A percentile compares a stretch with the other conserved stretches of the same genome.
Evolutionary conservation across 2,797 vertebrate genomes (phyloP).

Genomic region (Fistularia commersonii): DNA sequence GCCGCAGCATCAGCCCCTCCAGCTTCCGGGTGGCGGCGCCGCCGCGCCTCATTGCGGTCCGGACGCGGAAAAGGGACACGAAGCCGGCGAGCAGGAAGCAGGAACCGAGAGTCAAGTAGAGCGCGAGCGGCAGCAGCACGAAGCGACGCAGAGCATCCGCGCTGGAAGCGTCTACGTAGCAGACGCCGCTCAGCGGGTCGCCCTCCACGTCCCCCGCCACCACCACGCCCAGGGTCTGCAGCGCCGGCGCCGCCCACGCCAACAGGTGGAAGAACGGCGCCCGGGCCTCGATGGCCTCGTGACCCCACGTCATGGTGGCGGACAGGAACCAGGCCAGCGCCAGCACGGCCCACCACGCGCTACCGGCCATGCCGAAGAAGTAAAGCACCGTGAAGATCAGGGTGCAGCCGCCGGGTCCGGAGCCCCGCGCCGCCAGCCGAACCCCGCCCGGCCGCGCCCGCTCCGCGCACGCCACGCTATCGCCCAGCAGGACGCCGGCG

Average conservation of each 20-base stretch:
- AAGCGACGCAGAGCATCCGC: constrained; percentile 84
- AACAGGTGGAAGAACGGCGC: constrained; percentile 90
- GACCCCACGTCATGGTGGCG: constrained; percentile 91
- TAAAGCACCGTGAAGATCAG: constrained; percentile 92
- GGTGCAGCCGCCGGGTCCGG: constrained; percentile 88
- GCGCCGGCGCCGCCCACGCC: constrained; percentile 87
- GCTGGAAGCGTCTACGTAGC: constrained; percentile 86
- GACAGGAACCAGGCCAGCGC: constrained; percentile 93
- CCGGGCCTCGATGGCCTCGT: constrained; percentile 89
- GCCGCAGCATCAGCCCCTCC: constrained; percentile 91
- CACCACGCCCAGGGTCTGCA: constrained; percentile 88
- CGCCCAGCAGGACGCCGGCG: constrained; percentile 83
- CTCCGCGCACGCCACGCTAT: constrained; percentile 84
- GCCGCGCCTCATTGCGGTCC: constrained; percentile 90
- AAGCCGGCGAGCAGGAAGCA: constrained; percentile 90
- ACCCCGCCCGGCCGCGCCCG: constrained; percentile 81
- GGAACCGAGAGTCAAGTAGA: constrained; percentile 89
- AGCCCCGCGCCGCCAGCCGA: constrained; percentile 89
- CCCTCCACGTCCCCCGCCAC: constrained; percentile 89
- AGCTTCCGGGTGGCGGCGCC: constrained; percentile 90
- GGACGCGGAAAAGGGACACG: constrained; percentile 87
- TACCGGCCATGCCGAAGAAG: constrained; percentile 91
- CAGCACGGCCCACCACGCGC: constrained; percentile 93
- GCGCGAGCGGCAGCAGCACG: constrained; percentile 84
- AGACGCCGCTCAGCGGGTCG: constrained; percentile 87